Conservation (phyloP, 2,113 vertebrate genomes). For the Triplophysa rosa region DNA sequence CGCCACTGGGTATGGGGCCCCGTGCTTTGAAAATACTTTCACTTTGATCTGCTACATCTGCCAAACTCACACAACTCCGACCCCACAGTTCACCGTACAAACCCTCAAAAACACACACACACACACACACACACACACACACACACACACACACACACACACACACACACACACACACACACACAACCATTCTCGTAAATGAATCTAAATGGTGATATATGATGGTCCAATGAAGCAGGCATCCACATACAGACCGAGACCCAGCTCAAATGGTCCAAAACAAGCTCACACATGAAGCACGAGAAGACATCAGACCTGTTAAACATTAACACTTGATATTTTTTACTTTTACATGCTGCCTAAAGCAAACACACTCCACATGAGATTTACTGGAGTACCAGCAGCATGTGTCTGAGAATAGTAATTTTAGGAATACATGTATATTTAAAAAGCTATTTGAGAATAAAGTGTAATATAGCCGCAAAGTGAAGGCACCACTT, state of each 20-base stretch:
- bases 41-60: slow-evolving; percentile 42
- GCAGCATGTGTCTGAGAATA: not conserved
- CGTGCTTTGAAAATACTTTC: slow-evolving; percentile 13
- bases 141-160: not conserved
- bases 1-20: slow-evolving; percentile 58
- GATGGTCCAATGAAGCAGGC: not conserved
- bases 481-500: not conserved
- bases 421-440: not conserved
- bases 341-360: slow-evolving; percentile 56
- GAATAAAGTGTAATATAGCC: not conserved
- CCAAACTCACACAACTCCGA: not conserved
- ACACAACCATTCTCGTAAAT: not conserved
- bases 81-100: not conserved
- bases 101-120: not conserved
- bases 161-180: slow-evolving; percentile 9
- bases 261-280: slow-evolving; percentile 50
- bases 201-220: not conserved
- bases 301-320: slow-evolving; percentile 44
- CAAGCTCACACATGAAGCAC: slow-evolving; percentile 53
- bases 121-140: not conserved
- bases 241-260: not conserved
- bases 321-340: slow-evolving; percentile 65
- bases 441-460: not conserved
- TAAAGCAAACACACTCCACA: slow-evolving; percentile 59
- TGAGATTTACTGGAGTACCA: not conserved